These are phyloP conservation scores for Zaprionus vittiger DNA, from an alignment of 1,140 invertebrate species.

Conservation along the genomic window DNA sequence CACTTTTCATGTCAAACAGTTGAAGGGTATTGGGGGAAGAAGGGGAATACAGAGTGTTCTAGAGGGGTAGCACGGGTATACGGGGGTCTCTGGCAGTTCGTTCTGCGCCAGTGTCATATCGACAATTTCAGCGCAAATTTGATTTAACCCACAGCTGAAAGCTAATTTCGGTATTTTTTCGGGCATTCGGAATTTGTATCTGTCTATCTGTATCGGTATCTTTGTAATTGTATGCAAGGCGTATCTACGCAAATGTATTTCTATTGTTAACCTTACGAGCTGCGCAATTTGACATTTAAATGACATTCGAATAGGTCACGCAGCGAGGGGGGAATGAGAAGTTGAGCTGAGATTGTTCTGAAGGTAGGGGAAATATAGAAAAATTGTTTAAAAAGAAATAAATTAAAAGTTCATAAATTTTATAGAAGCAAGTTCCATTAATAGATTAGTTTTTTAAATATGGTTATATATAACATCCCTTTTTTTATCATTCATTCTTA, in stretches of 20 bases:
- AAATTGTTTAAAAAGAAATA: neutral
- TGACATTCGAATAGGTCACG: slow-evolving; percentile 66
- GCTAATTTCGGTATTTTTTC: slow-evolving; percentile 37
- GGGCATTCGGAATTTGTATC: neutral
- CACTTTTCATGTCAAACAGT: slow-evolving; percentile 71
- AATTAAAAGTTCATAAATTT: no score
- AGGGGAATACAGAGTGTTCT: slow-evolving; percentile 17
- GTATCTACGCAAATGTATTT: slow-evolving; percentile 68
- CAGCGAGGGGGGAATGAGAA: slow-evolving; percentile 2
- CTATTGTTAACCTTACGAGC: slow-evolving; percentile 64
- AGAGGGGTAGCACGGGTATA: neutral
- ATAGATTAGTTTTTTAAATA: no score
- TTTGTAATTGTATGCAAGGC: slow-evolving; percentile 19
- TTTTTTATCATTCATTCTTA: no score
- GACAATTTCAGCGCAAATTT: slow-evolving; percentile 83
- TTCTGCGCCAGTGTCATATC: slow-evolving; percentile 62
- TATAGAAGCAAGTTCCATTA: no score
- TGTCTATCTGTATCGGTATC: neutral
- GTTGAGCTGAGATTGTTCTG: slow-evolving; percentile 22
- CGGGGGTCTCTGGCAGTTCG: neutral
- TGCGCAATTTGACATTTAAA: slow-evolving; percentile 74
- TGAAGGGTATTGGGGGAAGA: neutral
- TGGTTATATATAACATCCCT: no score
- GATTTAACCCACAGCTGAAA: slow-evolving; percentile 48
- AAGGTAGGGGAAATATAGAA: neutral